Base-by-base conservation (phyloP, 2,113 vertebrate species). In the Percopsis transmontana region DNA sequence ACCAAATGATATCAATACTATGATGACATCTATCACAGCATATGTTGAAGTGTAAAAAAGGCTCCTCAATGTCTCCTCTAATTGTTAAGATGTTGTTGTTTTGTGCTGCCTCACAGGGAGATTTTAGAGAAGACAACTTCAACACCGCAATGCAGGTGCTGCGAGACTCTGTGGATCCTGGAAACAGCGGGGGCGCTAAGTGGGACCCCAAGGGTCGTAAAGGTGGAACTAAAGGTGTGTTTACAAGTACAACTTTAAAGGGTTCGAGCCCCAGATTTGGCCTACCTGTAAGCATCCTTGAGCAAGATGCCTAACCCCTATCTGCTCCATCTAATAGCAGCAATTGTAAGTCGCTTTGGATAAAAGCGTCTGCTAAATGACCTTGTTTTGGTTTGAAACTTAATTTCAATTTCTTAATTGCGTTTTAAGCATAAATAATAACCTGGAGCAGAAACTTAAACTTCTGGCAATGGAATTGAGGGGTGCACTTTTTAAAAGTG, bases 41-140 rank as follows among this genome's bases (percentile, higher is more conserved):
- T 33, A 7, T n/a, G n/a, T n/a, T 33, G 27, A 33, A 33, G 27
- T 33, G 27, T 33, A 33, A 33, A 7, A 33, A 33, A 33, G 27
- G 5, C 27, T 33, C 8, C 4, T 7, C 27, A 2, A n/a, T 45
- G 15, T 45, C 12, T 45, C 40, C 42, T 14, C 42, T 45, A 16
- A 3, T 45, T 10, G 42, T 14, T 10, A 45, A 16, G 42, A 16
- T 44, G 42, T 12, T 16, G 11, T 10, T 50, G n/a, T 19, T 50
- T 19, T 50, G 33, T 14, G 51, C 23, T 53, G 21, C 13, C 9
- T 21, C 70, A 52, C 74, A 99, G 97, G 97, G 97, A 13, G 97
- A 99, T 80, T 99, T 99, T 84, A 92, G 97, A 84, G 97, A 99
- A 87, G 97, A 99, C 79, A 99, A 99, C 85, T 99, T 99, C 86